Evolutionary conservation across 2,797 vertebrate genomes (phyloP).

Genomic region (Phrynocephalus forsythii): DNA sequence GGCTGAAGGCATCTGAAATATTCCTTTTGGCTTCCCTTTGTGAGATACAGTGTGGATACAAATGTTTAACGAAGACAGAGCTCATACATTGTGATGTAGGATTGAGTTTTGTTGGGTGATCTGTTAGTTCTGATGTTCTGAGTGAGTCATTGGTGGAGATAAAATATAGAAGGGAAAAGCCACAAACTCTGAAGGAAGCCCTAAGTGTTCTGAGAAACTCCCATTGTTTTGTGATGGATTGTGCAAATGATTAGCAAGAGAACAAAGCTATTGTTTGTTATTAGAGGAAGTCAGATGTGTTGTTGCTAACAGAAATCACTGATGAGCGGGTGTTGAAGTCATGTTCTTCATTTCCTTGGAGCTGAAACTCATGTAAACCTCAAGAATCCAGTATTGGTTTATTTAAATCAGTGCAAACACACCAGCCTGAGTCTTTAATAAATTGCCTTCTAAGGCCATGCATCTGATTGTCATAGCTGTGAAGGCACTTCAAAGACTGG

Average conservation of each 20-base stretch:
- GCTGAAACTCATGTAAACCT: not conserved
- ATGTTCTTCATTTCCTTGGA: not conserved
- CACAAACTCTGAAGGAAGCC: slow-evolving; percentile 35
- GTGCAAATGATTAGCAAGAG: slow-evolving; percentile 29
- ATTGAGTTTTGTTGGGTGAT: slow-evolving; percentile 5
- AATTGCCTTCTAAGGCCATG: slow-evolving; percentile 56
- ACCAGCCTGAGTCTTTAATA: not conserved
- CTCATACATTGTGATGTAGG: slow-evolving; percentile 24
- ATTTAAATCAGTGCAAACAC: not conserved
- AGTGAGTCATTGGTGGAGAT: slow-evolving; percentile 26
- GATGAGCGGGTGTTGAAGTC: not conserved
- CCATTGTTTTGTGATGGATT: slow-evolving; percentile 33
- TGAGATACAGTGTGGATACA: not conserved
- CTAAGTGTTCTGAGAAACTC: slow-evolving; percentile 21
- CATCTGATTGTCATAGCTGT: slow-evolving; percentile 61
- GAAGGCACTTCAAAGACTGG: slow-evolving; percentile 74
- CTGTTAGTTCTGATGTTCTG: slow-evolving; percentile 7
- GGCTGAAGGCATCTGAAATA: slow-evolving; percentile 27
- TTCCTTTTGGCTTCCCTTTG: slow-evolving; percentile 29
- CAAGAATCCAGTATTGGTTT: not conserved
- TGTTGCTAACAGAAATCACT: slow-evolving; percentile 6
- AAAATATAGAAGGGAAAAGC: not conserved
- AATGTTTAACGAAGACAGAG: slow-evolving; percentile 24
- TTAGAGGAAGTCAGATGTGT: slow-evolving; percentile 57
- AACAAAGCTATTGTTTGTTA: slow-evolving; percentile 60